Evolutionary conservation across 2,797 vertebrate genomes (phyloP).

Genomic region (Menidia menidia): DNA sequence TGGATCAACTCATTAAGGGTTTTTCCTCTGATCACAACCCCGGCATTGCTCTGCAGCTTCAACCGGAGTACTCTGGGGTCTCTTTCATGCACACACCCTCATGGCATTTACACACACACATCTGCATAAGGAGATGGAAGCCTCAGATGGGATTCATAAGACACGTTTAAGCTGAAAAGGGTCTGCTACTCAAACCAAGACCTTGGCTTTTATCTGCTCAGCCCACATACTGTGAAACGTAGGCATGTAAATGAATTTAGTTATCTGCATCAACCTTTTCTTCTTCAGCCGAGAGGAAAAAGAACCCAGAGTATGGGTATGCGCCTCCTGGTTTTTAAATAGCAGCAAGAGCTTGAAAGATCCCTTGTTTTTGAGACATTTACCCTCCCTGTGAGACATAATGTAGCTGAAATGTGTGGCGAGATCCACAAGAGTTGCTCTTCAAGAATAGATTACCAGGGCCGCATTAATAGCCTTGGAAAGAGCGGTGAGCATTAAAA

Average conservation of each 20-base stretch:
- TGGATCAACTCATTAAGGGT: conserved; percentile 55
- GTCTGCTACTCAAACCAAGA: background rate
- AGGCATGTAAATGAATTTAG: background rate
- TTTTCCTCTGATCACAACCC: conserved; percentile 57
- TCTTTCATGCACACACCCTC: conserved; percentile 1
- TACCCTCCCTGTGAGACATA: background rate
- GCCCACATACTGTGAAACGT: background rate
- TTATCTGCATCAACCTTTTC: background rate
- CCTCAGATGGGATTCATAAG: background rate
- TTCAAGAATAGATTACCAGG: no score
- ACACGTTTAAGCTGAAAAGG: background rate
- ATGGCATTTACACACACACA: conserved; percentile 1
- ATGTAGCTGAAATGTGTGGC: background rate
- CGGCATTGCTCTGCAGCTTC: conserved; percentile 20
- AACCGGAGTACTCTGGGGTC: conserved; percentile 14
- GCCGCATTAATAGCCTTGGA: no score
- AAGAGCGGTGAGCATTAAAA: no score
- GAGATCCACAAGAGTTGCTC: no score
- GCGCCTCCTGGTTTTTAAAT: background rate
- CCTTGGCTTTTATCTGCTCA: background rate
- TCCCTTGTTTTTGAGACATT: background rate
- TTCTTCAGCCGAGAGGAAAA: background rate
- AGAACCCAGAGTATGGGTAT: background rate
- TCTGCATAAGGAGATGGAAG: background rate
- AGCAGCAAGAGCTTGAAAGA: background rate